Conservation (phyloP, 2,797 vertebrate genomes). For the Chaenodraco wilsoni region DNA sequence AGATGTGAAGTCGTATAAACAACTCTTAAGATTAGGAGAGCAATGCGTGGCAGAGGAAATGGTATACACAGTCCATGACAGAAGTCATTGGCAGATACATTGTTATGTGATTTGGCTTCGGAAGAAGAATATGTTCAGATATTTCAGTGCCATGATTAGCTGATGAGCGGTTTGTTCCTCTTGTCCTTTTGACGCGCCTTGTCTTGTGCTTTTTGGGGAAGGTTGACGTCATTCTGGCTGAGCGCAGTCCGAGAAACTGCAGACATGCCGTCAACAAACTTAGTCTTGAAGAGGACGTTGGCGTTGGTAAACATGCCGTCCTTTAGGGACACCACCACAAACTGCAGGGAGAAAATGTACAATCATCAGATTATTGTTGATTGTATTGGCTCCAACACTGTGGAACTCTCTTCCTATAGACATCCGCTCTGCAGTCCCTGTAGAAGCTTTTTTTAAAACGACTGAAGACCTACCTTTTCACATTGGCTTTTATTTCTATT, state of each 20-base stretch:
- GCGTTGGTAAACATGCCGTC: constrained; percentile 99
- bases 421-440: too few relatives aligned
- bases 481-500: too few relatives aligned
- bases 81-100: background rate
- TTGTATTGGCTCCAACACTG: too few relatives aligned
- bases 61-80: background rate
- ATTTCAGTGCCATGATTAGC: constrained; percentile 13
- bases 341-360: constrained; percentile 77
- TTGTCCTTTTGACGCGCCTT: constrained; percentile 78
- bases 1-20: background rate
- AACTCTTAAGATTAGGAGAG: background rate
- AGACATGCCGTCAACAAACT: constrained; percentile 94
- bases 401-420: too few relatives aligned
- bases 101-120: background rate
- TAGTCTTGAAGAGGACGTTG: constrained; percentile 95
- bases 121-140: background rate
- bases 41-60: background rate
- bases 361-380: too few relatives aligned
- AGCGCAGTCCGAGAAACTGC: constrained; percentile 86
- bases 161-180: constrained; percentile 57
- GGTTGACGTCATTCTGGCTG: constrained; percentile 69
- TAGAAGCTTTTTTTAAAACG: too few relatives aligned
- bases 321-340: constrained; percentile 96
- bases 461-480: too few relatives aligned
- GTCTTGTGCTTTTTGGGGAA: constrained; percentile 66